Conservation (phyloP, 2,797 vertebrate genomes). For the Hippopotamyrus pictus region DNA sequence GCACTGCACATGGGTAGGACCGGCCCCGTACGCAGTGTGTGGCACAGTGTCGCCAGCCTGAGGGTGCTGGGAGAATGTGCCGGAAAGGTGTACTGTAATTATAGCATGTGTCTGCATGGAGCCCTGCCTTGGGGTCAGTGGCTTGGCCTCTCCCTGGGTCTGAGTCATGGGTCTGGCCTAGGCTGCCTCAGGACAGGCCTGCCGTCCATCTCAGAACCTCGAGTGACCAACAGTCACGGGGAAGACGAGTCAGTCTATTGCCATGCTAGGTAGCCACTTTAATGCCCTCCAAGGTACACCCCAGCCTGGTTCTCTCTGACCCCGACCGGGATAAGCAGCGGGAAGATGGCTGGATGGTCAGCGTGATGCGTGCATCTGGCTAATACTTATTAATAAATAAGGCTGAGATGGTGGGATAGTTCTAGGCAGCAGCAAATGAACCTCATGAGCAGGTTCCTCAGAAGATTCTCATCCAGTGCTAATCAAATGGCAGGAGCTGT, state of each 20-base stretch:
- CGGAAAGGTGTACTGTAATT: background rate
- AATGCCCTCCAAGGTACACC: background rate
- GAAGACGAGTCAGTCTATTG: background rate
- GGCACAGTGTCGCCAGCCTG: background rate
- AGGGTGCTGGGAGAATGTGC: background rate
- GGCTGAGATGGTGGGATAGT: background rate
- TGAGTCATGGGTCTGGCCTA: background rate
- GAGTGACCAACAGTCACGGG: background rate
- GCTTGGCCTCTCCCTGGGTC: background rate
- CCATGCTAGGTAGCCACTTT: background rate
- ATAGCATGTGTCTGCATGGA: background rate
- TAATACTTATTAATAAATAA: background rate
- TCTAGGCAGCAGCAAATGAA: background rate
- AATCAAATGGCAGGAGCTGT: background rate
- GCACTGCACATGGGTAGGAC: background rate
- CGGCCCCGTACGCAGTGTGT: background rate
- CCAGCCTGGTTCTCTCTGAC: background rate
- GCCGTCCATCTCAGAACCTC: background rate
- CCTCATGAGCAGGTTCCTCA: background rate
- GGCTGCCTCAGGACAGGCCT: background rate
- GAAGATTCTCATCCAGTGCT: background rate
- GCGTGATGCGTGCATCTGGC: background rate
- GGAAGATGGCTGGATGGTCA: background rate
- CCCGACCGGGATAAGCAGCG: background rate
- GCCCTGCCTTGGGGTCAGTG: background rate